phyloP scores from a whole-genome alignment of 2,113 vertebrate species.

The Peromyscus maniculatus region DNA sequence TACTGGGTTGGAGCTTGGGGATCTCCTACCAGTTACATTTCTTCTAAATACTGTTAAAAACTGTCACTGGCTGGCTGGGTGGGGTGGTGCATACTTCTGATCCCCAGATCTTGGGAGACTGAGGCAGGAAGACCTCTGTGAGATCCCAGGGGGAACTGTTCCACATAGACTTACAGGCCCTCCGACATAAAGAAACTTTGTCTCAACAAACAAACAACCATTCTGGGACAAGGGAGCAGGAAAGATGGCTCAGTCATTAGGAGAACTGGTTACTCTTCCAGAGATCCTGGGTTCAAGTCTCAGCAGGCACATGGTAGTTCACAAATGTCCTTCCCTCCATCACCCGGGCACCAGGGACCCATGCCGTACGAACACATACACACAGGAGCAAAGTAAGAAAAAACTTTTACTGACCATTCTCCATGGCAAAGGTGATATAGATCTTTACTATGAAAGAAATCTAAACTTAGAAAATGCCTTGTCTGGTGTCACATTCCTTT shows the following conservation, averaged over 20 bases:
- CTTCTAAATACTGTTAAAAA: neutral
- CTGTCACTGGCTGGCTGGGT: neutral
- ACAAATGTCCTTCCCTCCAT: neutral
- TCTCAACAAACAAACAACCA: neutral
- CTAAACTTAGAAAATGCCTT: neutral
- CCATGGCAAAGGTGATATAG: neutral
- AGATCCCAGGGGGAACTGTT: rapidly evolving
- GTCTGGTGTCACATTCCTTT: neutral
- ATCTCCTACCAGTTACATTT: neutral
- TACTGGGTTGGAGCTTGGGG: neutral
- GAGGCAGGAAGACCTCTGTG: neutral
- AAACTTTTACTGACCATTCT: neutral
- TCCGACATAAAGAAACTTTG: neutral
- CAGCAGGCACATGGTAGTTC: neutral
- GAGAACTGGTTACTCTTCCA: neutral
- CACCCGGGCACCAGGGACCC: too few relatives aligned
- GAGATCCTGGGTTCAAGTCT: neutral
- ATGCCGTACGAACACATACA: neutral
- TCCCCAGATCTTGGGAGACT: neutral
- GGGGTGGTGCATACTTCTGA: neutral
- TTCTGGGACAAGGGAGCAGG: neutral
- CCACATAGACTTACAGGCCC: neutral
- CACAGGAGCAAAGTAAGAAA: neutral
- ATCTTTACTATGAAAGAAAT: slow-evolving; percentile 40
- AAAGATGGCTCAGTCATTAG: neutral